Conservation (phyloP, 2,888 invertebrate genomes). For the Eugnorisma glareosa region DNA sequence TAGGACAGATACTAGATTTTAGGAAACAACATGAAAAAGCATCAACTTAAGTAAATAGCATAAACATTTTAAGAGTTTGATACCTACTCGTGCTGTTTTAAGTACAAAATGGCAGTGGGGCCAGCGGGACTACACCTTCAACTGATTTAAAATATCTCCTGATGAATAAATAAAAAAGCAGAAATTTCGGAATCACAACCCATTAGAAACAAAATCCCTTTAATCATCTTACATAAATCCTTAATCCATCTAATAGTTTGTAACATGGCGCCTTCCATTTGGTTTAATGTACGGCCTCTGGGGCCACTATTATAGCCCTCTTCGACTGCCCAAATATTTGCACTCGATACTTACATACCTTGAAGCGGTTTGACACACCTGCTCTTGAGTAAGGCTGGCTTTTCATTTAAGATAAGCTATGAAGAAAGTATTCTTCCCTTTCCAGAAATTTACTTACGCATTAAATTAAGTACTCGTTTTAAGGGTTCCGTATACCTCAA, state of each 20-base stretch:
- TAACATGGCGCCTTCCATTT: constrained; percentile 12
- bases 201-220: not conserved
- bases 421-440: no score
- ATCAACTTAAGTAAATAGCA: not conserved
- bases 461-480: no score
- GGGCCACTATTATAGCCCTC: constrained; percentile 20
- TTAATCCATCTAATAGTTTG: constrained; percentile 18
- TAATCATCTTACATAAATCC: not conserved
- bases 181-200: not conserved
- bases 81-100: not conserved
- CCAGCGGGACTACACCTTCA: no score
- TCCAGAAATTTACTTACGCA: no score
- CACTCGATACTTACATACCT: constrained; percentile 69
- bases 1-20: no score
- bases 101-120: not conserved
- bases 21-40: not conserved
- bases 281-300: constrained; percentile 24
- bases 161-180: not conserved
- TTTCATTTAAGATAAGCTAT: not conserved
- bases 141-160: not conserved
- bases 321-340: constrained; percentile 72
- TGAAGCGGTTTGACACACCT: constrained; percentile 73
- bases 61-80: not conserved
- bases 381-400: constrained; percentile 54
- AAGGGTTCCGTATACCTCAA: no score